phyloP scores from a whole-genome alignment of 2,113 vertebrate genomes.

The Petrocephalus microphthalmus region DNA sequence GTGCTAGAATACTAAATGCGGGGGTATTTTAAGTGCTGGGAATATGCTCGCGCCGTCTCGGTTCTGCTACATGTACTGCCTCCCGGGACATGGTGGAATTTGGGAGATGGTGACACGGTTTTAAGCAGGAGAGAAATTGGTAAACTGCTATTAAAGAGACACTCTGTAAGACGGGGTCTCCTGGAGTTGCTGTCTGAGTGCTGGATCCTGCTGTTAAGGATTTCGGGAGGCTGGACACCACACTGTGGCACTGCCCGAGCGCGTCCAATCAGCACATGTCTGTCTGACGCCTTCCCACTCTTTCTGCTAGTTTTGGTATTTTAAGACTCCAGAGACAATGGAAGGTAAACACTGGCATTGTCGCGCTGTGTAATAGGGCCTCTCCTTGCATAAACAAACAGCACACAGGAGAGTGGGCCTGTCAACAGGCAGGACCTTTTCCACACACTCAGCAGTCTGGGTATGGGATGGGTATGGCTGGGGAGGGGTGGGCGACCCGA shows the following conservation, averaged over 20 bases:
- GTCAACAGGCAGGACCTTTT: slow-evolving; percentile 55
- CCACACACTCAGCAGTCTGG: slow-evolving; percentile 42
- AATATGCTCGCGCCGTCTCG: too few relatives aligned
- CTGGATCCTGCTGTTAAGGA: slow-evolving; percentile 1
- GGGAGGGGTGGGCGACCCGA: slow-evolving; percentile 22
- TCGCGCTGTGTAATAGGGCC: slow-evolving; percentile 54
- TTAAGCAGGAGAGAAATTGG: not conserved
- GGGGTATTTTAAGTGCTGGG: not conserved
- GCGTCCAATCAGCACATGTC: slow-evolving; percentile 2
- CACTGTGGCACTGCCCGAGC: slow-evolving; percentile 4
- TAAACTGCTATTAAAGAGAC: slow-evolving; percentile 13
- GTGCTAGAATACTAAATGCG: not conserved
- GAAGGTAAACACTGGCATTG: slow-evolving; percentile 65
- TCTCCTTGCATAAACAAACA: slow-evolving; percentile 59
- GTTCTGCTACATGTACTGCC: too few relatives aligned
- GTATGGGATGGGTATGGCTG: not conserved
- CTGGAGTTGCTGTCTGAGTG: not conserved
- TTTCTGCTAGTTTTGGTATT: slow-evolving; percentile 52
- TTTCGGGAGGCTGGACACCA: slow-evolving; percentile 5
- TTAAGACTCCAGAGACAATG: slow-evolving; percentile 59
- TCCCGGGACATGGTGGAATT: not conserved
- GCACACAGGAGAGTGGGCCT: slow-evolving; percentile 55
- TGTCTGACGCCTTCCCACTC: slow-evolving; percentile 26
- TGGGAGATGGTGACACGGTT: not conserved
- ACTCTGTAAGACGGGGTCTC: not conserved